A percentile compares a stretch with the other conserved stretches of the same genome.
These are phyloP conservation scores for Acanthisitta chloris DNA, from an alignment of 2,113 vertebrate genomes.

Conservation along the genomic window DNA sequence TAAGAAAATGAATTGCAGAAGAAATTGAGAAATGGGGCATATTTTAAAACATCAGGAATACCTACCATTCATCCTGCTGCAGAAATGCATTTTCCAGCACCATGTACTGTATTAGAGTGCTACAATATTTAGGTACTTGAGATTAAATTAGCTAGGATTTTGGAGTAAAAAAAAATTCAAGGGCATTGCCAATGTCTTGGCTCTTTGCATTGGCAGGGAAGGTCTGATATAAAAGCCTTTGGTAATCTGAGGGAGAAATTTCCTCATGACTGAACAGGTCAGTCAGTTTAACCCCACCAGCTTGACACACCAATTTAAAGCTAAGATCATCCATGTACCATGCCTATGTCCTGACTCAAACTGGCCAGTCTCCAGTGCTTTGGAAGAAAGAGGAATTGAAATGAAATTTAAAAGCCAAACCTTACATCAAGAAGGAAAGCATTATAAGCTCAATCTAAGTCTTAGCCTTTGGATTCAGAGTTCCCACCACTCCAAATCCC, in stretches of 20 bases:
- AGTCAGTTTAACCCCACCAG: neutral
- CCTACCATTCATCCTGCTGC: neutral
- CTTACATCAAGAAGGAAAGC: neutral
- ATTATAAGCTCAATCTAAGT: neutral
- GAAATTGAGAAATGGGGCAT: neutral
- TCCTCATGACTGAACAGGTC: rapidly evolving
- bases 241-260: neutral
- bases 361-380: neutral
- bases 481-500: neutral
- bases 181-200: neutral
- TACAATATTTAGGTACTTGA: neutral
- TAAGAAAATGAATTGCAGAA: neutral
- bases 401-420: neutral
- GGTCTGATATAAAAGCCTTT: neutral
- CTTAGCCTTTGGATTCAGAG: neutral
- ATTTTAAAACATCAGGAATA: neutral
- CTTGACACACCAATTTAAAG: neutral
- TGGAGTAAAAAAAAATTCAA: neutral
- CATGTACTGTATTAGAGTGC: neutral
- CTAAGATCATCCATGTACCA: neutral
- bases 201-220: neutral
- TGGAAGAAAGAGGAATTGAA: neutral
- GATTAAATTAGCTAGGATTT: neutral
- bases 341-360: neutral
- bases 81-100: neutral